Conservation (phyloP, 2,888 invertebrate genomes). For the Alcis repandata region DNA sequence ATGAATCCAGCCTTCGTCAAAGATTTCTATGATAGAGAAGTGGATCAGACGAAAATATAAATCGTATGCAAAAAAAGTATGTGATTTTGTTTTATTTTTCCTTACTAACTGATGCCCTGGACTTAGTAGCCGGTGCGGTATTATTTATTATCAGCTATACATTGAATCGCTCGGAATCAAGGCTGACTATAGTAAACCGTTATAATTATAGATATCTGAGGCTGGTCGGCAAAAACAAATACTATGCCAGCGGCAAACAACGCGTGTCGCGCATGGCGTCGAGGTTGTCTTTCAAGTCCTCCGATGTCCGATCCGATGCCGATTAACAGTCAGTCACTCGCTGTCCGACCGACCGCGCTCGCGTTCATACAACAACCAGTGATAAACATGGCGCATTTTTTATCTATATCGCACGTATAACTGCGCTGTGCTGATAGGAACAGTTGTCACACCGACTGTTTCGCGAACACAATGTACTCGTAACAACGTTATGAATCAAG, state of each 20-base stretch:
- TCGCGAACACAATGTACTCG: constrained; percentile 6
- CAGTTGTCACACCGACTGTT: constrained; percentile 14
- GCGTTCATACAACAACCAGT: background rate
- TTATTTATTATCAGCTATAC: too few species aligned
- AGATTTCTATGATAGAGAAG: constrained; percentile 69
- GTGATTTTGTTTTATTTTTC: background rate
- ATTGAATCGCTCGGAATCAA: too few species aligned
- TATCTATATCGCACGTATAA: constrained; percentile 11
- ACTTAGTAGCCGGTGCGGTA: too few species aligned
- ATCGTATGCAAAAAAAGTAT: background rate
- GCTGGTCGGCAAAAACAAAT: background rate
- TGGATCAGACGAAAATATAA: constrained; percentile 36
- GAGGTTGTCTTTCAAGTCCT: background rate
- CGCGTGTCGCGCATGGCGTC: background rate
- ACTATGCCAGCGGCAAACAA: background rate
- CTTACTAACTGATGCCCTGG: background rate
- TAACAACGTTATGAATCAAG: constrained; percentile 1
- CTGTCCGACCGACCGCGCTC: constrained; percentile 22
- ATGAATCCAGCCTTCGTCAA: constrained; percentile 62
- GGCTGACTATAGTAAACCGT: too few species aligned
- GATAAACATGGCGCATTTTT: constrained; percentile 12
- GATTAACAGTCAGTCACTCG: constrained; percentile 29
- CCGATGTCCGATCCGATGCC: background rate
- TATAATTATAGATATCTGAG: too few species aligned
- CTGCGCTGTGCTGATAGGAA: constrained; percentile 7